Conservation (phyloP, 1,140 invertebrate genomes). For the Lepidurus arcticus region DNA sequence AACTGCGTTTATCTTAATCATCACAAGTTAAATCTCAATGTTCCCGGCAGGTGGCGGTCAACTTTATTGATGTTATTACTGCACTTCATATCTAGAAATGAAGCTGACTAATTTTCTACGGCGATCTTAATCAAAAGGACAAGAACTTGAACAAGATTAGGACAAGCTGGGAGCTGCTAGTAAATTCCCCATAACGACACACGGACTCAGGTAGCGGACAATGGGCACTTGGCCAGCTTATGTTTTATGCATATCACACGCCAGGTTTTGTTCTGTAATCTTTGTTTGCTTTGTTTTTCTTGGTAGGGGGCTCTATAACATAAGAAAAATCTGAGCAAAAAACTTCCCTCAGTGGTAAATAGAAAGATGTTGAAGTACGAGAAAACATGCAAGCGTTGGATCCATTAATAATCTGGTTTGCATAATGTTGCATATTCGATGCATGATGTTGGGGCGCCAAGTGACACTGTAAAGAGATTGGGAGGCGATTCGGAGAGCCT, state of each 20-base stretch:
- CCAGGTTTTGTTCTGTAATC: neutral
- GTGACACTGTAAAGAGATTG: neutral
- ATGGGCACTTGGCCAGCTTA: constrained; percentile 8
- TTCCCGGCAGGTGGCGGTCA: too few species aligned
- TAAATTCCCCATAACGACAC: constrained; percentile 1
- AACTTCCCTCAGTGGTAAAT: neutral
- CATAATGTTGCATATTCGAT: neutral
- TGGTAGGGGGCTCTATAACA: neutral
- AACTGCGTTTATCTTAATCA: too few species aligned
- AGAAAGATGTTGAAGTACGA: neutral
- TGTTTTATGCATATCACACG: constrained; percentile 12
- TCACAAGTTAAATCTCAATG: too few species aligned
- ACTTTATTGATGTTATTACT: too few species aligned
- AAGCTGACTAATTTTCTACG: neutral
- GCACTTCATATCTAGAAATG: too few species aligned
- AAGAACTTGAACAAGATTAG: constrained; percentile 7
- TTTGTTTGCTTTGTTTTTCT: neutral
- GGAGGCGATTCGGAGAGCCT: neutral
- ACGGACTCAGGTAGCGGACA: neutral
- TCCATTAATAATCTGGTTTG: too few species aligned
- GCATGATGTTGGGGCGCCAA: neutral
- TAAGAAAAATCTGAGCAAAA: neutral
- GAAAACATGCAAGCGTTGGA: too few species aligned
- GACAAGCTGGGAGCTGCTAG: constrained; percentile 14
- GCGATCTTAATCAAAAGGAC: constrained; percentile 16